Conservation (phyloP, 2,888 invertebrate genomes). For the Melangyna quadrimaculata region DNA sequence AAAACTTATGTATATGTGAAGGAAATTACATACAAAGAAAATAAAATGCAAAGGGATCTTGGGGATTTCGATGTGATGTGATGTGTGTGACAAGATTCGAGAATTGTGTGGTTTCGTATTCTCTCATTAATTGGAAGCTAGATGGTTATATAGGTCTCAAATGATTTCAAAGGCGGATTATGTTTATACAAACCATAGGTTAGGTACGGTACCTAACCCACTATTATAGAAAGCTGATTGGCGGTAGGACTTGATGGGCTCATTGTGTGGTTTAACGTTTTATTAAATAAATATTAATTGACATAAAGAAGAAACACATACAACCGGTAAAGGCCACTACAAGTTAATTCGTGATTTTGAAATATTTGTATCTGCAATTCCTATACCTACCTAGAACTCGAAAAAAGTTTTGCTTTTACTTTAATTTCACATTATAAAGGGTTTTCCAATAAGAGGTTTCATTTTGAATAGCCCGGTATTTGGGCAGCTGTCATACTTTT, state of each 20-base stretch:
- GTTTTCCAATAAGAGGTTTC: too few species aligned
- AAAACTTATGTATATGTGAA: background rate
- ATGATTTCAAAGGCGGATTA: background rate
- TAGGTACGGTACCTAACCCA: too few species aligned
- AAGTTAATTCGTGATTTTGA: too few species aligned
- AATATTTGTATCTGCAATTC: too few species aligned
- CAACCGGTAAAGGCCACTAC: too few species aligned
- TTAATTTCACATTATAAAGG: too few species aligned
- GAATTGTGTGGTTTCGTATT: constrained; percentile 1
- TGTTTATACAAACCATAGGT: too few species aligned
- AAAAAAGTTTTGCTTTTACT: too few species aligned
- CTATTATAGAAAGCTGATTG: background rate
- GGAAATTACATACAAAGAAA: background rate
- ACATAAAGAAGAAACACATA: background rate
- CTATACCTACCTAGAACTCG: too few species aligned
- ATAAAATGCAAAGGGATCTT: constrained; percentile 4
- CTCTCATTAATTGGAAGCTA: background rate
- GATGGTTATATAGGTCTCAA: background rate
- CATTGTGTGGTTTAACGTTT: background rate
- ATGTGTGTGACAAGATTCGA: background rate
- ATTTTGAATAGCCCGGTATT: too few species aligned
- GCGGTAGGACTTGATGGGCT: background rate
- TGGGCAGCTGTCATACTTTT: too few species aligned
- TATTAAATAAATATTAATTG: background rate
- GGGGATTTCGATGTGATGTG: background rate